Base-by-base conservation (phyloP, 2,113 vertebrate species). In the Gila orcuttii region DNA sequence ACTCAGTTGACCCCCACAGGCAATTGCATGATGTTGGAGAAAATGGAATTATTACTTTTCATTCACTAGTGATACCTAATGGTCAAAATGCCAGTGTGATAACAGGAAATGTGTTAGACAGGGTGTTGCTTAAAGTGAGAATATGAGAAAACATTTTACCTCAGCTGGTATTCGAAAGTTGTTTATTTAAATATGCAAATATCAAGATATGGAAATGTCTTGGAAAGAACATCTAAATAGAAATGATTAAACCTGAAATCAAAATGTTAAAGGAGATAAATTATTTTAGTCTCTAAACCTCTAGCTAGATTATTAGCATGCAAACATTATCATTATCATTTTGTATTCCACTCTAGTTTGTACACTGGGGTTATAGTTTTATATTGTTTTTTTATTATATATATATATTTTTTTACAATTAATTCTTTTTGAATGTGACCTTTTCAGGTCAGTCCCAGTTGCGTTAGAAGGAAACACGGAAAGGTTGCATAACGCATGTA, bases 401-500 rank as follows among this genome's bases (percentile, higher is more conserved):
- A 39, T 39, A 6, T 36, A 5, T 36, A 19, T 21, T 4, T 68
- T 21, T 21, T 71, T 71, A n/a, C 11, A 45, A 25, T 45, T 2
- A n/a, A 71, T 21, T 33, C 15, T 69, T 47, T 74, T 47, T 75
- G 39, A 75, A 39, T 39, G 55, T 25, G 33, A 62, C 12, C 59
- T 31, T 64, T n/a, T 42, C n/a, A 47, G 42, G 71, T 47, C 42
- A 75, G 36, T 42, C 33, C 2, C 23, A 25, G n/a, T 80, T 64
- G 79, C 39, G 28, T 80, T 47, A 31, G n/a, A 80, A 66, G 15
- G 10, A 28, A 66, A 64, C 21, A 64, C 25, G 47, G 17, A 31
- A 81, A 66, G 39, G 60, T 81, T 81, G 79, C 39, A 28, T 81
- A 66, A 81, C 9, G 0, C n/a, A 64, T 31, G n/a, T 66, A 81